Conservation (phyloP, 2,797 vertebrate genomes). For the Pogoniulus pusillus region DNA sequence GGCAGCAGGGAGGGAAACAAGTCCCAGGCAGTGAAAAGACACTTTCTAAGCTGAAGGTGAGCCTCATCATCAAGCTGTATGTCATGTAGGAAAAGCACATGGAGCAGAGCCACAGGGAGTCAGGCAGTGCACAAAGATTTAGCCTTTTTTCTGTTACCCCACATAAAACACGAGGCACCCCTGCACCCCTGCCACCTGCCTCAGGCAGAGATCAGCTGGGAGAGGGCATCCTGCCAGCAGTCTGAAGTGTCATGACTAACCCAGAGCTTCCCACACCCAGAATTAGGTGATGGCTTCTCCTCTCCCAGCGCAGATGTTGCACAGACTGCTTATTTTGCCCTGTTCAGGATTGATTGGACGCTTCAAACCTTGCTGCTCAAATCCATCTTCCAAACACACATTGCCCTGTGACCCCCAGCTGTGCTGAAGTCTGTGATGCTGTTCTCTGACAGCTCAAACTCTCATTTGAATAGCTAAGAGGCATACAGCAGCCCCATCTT, state of each 20-base stretch:
- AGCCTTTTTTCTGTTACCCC: background rate
- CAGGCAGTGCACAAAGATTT: background rate
- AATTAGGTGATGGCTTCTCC: background rate
- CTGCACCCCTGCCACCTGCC: background rate
- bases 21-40: background rate
- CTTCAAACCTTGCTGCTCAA: background rate
- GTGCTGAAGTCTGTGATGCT: background rate
- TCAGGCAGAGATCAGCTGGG: background rate
- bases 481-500: background rate
- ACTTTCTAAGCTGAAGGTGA: background rate
- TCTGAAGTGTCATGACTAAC: background rate
- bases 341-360: background rate
- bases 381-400: background rate
- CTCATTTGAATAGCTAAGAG: background rate
- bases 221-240: background rate
- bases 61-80: slow-evolving; percentile 5
- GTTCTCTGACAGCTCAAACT: background rate
- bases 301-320: background rate
- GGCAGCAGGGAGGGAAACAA: background rate
- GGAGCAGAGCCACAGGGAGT: background rate
- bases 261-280: background rate
- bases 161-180: background rate
- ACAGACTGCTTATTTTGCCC: background rate
- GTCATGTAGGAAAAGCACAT: background rate
- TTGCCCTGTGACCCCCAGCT: background rate